These are phyloP conservation scores for Atractosteus spatula DNA, from an alignment of 2,113 vertebrate genomes.

Conservation along the genomic window DNA sequence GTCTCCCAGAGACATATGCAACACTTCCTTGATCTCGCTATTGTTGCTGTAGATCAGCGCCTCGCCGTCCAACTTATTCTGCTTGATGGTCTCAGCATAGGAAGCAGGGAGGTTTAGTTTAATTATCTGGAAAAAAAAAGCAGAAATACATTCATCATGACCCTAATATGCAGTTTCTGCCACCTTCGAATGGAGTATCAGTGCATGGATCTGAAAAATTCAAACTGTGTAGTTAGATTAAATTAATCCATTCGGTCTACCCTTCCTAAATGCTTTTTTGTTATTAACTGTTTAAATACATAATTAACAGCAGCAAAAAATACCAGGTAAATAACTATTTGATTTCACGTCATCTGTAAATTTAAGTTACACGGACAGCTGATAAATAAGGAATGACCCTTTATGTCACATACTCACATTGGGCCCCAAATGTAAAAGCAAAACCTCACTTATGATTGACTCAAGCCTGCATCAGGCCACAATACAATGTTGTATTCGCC, in stretches of 20 bases:
- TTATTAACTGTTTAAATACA: not conserved
- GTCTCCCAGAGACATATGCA: conserved; percentile 64
- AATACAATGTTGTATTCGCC: too few species aligned
- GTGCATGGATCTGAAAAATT: not conserved
- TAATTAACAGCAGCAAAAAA: too few species aligned
- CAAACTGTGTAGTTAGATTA: not conserved
- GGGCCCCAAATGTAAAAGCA: too few species aligned
- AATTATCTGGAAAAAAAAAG: conserved; percentile 45
- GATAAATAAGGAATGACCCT: too few species aligned
- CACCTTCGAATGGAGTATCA: not conserved
- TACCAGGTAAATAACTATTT: too few species aligned
- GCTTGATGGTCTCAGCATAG: conserved; percentile 47
- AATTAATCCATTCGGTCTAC: not conserved
- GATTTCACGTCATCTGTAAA: too few species aligned
- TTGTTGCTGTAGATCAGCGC: conserved; percentile 56
- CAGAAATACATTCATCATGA: not conserved
- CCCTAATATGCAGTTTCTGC: not conserved
- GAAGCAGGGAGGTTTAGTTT: conserved; percentile 39
- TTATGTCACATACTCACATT: too few species aligned
- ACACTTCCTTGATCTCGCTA: conserved; percentile 55
- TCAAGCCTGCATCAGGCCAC: too few species aligned
- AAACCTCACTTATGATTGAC: too few species aligned
- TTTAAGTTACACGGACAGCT: too few species aligned
- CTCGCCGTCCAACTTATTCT: conserved; percentile 48
- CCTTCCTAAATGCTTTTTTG: not conserved